Conservation (phyloP, 1,140 invertebrate genomes). For the Rhizoglyphus robini region DNA sequence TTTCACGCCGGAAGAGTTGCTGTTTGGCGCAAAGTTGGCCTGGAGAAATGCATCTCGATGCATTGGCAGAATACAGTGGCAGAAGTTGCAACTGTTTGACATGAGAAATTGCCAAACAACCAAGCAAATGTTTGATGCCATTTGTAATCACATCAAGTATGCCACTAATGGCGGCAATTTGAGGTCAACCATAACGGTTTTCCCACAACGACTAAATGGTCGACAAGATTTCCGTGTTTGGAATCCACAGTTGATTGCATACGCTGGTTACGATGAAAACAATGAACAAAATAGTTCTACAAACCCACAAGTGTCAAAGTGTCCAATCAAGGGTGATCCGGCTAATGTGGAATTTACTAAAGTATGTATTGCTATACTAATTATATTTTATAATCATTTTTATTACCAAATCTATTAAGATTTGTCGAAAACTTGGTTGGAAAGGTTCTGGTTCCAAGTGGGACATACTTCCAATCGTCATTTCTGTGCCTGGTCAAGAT, state of each 20-base stretch:
- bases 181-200: slow-evolving; percentile 87
- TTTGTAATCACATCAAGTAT: slow-evolving; percentile 94
- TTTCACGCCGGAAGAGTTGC: slow-evolving; percentile 75
- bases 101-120: not conserved
- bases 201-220: slow-evolving; percentile 65
- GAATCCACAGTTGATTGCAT: slow-evolving; percentile 74
- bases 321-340: slow-evolving; percentile 33
- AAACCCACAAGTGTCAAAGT: not conserved
- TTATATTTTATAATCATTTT: not conserved
- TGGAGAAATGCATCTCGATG: slow-evolving; percentile 87
- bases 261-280: slow-evolving; percentile 58
- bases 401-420: no score
- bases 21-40: slow-evolving; percentile 82
- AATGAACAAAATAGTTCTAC: no score
- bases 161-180: slow-evolving; percentile 92
- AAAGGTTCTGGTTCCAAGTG: slow-evolving; percentile 57
- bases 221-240: slow-evolving; percentile 78
- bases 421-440: slow-evolving; percentile 81
- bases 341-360: slow-evolving; percentile 72
- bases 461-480: slow-evolving; percentile 74
- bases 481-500: slow-evolving; percentile 84
- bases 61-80: slow-evolving; percentile 91
- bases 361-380: slow-evolving; percentile 42
- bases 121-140: slow-evolving; percentile 94
- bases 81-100: slow-evolving; percentile 53